phyloP scores from a whole-genome alignment of 2,888 invertebrate species.

The Dendrolimus pini region DNA sequence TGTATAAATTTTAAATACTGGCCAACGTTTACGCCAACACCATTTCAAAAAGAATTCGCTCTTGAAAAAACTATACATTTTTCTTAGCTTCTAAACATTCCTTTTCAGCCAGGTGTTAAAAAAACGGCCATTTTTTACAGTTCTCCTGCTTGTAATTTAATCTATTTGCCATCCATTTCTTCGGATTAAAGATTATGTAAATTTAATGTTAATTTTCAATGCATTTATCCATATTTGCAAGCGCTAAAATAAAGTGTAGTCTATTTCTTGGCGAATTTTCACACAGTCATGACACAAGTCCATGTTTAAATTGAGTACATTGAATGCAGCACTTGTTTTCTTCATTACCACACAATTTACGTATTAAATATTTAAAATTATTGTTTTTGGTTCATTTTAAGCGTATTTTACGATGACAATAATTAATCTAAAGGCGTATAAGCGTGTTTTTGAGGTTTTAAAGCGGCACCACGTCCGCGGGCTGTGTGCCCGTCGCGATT shows the following conservation, averaged over 20 bases:
- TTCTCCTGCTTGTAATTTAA: background rate
- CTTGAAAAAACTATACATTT: conserved; percentile 54
- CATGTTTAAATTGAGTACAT: background rate
- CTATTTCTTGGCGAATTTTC: conserved; percentile 1
- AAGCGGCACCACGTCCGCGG: conserved; percentile 64
- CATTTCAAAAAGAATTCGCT: conserved; percentile 60
- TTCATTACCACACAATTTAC: background rate
- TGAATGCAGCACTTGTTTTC: background rate
- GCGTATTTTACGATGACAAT: conserved; percentile 38
- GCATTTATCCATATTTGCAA: background rate
- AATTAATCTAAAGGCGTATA: conserved; percentile 47
- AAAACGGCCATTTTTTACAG: conserved; percentile 47
- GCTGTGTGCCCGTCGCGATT: conserved; percentile 69
- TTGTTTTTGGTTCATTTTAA: conserved; percentile 23
- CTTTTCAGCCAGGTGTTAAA: conserved; percentile 49
- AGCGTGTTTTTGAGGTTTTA: conserved; percentile 61
- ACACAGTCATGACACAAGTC: background rate
- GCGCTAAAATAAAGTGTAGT: conserved; percentile 7
- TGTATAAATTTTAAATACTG: conserved; percentile 29
- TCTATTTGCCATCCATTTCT: conserved; percentile 1
- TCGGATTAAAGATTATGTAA: conserved; percentile 22
- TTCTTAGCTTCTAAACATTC: conserved; percentile 44
- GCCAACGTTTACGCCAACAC: conserved; percentile 70
- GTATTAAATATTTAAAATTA: conserved; percentile 6
- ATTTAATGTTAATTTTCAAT: conserved; percentile 11